phyloP scores from a whole-genome alignment of 2,113 vertebrate species.

The Strix aluco region DNA sequence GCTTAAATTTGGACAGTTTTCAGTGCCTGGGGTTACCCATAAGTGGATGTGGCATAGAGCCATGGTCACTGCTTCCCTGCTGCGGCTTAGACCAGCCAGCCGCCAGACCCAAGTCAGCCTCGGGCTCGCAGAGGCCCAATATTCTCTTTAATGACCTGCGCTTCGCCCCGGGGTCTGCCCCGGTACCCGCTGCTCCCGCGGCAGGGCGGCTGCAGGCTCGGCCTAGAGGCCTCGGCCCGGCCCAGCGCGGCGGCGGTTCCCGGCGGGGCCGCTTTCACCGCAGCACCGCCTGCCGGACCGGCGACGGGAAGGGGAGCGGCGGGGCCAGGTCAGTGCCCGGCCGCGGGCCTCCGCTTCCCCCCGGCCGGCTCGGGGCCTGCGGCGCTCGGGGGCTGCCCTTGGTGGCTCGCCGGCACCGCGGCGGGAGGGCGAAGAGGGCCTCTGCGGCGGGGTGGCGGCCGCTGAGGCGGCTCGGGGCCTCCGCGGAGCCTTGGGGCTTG shows the following conservation, averaged over 20 bases:
- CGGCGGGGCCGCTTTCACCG: neutral
- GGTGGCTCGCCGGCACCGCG: neutral
- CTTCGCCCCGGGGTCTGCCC: accelerated
- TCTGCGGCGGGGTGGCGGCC: no score
- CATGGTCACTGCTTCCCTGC: accelerated
- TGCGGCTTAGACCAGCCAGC: neutral
- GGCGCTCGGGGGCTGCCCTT: neutral
- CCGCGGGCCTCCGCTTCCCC: neutral
- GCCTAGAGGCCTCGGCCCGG: neutral
- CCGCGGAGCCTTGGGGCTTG: no score
- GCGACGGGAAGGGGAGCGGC: neutral
- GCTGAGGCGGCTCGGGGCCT: neutral
- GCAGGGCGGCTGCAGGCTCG: neutral
- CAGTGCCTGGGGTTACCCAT: accelerated
- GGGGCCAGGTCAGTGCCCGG: neutral
- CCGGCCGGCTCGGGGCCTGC: neutral
- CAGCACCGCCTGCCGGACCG: neutral
- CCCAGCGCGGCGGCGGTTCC: neutral
- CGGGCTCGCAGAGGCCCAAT: accelerated
- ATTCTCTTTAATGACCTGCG: accelerated
- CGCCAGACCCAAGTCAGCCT: accelerated
- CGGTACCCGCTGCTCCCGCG: accelerated
- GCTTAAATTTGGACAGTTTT: neutral
- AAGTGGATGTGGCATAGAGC: accelerated
- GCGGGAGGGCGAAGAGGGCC: no score